Evolutionary conservation across 2,113 vertebrate genomes (phyloP), one percentile per base, ranked within the genome.

Genomic region (Tychaedon coryphoeus): DNA sequence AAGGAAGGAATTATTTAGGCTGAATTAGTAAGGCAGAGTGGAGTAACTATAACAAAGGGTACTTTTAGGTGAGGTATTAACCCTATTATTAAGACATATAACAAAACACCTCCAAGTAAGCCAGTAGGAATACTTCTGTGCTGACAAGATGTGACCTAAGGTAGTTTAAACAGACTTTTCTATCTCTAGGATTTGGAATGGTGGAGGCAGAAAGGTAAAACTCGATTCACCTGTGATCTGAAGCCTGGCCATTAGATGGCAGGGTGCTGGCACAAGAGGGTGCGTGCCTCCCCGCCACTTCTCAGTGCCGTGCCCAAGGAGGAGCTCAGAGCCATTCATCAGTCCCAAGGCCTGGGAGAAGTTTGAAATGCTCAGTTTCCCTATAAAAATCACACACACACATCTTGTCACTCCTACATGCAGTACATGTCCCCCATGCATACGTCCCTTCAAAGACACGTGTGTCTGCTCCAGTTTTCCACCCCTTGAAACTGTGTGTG

Each of bases 241-340:
- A 88, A 90, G 48, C 70, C 47, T 90, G 86, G 86, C 96, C 95
- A 92, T 94, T 95, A 97, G 97, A 70, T 97, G 96, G 96, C 96
- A 96, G 92, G 83, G 69, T 88, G 87, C 86, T 85, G 84, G 86
- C 62, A 89, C 50, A n/a, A 33, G 62, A 95, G 47, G 7, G 14
- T 65, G 61, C 0, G 0, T 76, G 19, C 29, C 36, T 93, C 23
- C n/a, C 26, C 0, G 0, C 33, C 14, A 1, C 56, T 88, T 58
- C 58, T 38, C 36, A 19, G 13, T 31, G 31, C 47, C 25, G 2
- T 73, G 42, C 28, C 31, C 38, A 19, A 31, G 56, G 57, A 75
- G 48, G 16, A 80, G 60, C 47, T 77, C 69, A 43, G 65, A 74
- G 48, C 61, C 47, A 8, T 47, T 56, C 16, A 3, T n/a, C 58